Conservation (phyloP, 2,888 invertebrate species). For the Caenorhabditis zanzibari region DNA sequence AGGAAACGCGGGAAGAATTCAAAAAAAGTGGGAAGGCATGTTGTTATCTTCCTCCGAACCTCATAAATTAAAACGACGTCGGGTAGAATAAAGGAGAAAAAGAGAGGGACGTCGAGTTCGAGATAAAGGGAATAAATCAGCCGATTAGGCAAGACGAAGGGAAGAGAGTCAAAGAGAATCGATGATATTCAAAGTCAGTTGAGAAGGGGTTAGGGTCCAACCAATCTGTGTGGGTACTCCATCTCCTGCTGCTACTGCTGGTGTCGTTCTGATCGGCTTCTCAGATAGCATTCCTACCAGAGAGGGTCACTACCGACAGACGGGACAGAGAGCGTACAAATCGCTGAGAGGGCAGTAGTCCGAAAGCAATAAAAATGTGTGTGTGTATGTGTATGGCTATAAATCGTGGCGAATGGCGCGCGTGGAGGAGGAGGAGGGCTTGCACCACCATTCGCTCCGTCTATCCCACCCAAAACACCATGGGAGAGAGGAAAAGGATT, state of each 20-base stretch:
- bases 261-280: constrained; percentile 61
- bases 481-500: constrained; percentile 8
- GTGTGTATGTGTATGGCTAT: constrained; percentile 64
- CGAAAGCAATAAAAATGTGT: constrained; percentile 68
- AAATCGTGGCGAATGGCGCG: constrained; percentile 67
- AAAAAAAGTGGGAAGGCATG: constrained; percentile 10
- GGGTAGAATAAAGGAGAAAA: constrained; percentile 33
- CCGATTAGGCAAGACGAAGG: constrained; percentile 21
- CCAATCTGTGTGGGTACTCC: constrained; percentile 15
- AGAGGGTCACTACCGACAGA: constrained; percentile 47
- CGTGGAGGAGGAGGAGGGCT: constrained; percentile 38
- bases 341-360: constrained; percentile 43
- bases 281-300: constrained; percentile 54
- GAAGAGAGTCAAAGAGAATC: constrained; percentile 12
- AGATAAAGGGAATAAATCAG: constrained; percentile 51
- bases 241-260: constrained; percentile 32
- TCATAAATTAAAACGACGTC: constrained; percentile 51
- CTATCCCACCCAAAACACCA: constrained; percentile 21
- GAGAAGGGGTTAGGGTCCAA: constrained; percentile 4
- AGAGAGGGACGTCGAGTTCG: constrained; percentile 29
- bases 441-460: constrained; percentile 31
- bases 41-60: constrained; percentile 43
- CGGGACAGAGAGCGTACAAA: constrained; percentile 41
- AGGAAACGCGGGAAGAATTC: constrained; percentile 11
- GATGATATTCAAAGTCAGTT: constrained; percentile 34